Percentiles rank a stretch among this genome's conserved stretches.
phyloP scores from a whole-genome alignment of 2,888 invertebrate genomes.

The Xestoiulus laeticollis region DNA sequence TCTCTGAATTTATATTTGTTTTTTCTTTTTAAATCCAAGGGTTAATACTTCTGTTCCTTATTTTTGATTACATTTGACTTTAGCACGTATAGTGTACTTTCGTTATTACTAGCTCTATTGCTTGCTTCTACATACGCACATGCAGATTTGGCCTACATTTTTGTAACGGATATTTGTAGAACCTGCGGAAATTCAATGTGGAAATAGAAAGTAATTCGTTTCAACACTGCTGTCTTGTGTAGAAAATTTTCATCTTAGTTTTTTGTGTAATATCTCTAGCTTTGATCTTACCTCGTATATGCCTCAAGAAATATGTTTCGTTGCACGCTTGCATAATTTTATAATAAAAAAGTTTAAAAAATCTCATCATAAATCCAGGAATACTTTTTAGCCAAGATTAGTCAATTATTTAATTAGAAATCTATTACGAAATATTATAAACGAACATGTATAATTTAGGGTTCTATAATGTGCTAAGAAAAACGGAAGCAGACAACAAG shows the following conservation, averaged over 20 bases:
- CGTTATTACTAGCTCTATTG: too few relatives aligned
- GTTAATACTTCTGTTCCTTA: too few relatives aligned
- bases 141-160: not conserved
- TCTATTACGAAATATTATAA: not conserved
- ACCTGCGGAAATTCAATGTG: not conserved
- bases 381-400: not conserved
- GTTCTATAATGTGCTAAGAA: not conserved
- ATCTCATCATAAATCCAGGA: not conserved
- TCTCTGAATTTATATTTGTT: too few relatives aligned
- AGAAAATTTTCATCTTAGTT: not conserved
- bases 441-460: not conserved
- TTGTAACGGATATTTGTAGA: not conserved
- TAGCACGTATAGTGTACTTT: too few relatives aligned
- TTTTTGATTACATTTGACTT: too few relatives aligned
- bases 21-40: too few relatives aligned
- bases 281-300: not conserved
- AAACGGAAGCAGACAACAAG: slow-evolving; percentile 14
- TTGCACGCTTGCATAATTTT: not conserved
- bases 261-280: not conserved
- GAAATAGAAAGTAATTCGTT: not conserved
- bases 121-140: not conserved
- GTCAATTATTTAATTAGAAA: not conserved
- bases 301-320: not conserved
- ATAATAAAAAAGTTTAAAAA: not conserved
- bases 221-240: not conserved